phyloP scores from a whole-genome alignment of 2,888 invertebrate genomes.

The Chaitophorus viminalis region DNA sequence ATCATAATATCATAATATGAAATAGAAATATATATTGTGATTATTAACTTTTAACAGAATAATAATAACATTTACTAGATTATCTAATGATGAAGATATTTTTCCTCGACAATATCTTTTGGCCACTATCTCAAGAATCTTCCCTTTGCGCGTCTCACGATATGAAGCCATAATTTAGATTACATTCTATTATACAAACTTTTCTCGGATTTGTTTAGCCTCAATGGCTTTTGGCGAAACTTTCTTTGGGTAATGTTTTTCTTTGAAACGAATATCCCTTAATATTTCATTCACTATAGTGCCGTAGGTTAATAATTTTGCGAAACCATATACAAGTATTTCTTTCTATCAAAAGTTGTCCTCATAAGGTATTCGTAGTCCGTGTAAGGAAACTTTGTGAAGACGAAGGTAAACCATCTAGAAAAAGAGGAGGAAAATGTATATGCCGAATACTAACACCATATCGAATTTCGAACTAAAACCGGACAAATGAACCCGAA shows the following conservation, averaged over 20 bases:
- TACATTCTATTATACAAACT: constrained; percentile 61
- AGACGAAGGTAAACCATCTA: constrained; percentile 60
- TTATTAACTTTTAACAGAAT: background rate
- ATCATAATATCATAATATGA: too few relatives aligned
- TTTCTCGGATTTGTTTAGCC: constrained; percentile 58
- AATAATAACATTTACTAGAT: background rate
- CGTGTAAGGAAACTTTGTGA: constrained; percentile 56
- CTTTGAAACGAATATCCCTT: constrained; percentile 60
- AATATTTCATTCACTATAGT: constrained; percentile 59
- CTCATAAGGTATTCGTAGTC: constrained; percentile 60
- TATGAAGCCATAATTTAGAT: constrained; percentile 56
- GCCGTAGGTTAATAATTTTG: constrained; percentile 58
- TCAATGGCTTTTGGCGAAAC: constrained; percentile 58
- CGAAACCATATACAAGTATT: constrained; percentile 61
- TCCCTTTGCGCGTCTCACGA: background rate
- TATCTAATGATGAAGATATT: background rate
- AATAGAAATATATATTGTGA: too few relatives aligned
- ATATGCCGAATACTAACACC: constrained; percentile 58
- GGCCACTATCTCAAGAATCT: background rate
- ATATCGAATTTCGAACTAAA: constrained; percentile 58
- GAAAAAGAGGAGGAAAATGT: constrained; percentile 45
- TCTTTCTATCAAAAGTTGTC: constrained; percentile 60
- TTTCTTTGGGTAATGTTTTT: constrained; percentile 59
- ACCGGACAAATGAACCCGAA: constrained; percentile 58
- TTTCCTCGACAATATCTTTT: constrained; percentile 10